A percentile compares a stretch with the other conserved stretches of the same genome.
These are phyloP conservation scores for Pao palembangensis DNA, from an alignment of 2,113 vertebrate genomes.

Conservation along the genomic window DNA sequence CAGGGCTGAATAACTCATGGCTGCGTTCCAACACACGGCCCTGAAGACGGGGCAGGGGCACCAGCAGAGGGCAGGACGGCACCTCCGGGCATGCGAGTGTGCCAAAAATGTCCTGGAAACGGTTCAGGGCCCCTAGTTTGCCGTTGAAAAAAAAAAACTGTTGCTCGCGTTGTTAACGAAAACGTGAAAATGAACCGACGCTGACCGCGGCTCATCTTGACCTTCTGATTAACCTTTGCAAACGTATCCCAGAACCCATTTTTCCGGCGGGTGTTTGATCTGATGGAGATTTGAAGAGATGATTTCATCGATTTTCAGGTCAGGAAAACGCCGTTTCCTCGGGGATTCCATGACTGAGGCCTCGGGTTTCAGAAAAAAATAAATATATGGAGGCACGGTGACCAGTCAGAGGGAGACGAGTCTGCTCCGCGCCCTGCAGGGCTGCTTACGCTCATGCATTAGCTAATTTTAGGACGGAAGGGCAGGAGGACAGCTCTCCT, in stretches of 20 bases:
- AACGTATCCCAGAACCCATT: no score
- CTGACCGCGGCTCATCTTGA: not conserved
- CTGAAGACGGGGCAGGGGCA: slow-evolving; percentile 17
- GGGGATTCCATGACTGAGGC: slow-evolving; percentile 12
- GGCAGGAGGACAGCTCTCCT: slow-evolving; percentile 33
- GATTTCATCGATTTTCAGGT: slow-evolving; percentile 44
- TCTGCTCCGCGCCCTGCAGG: slow-evolving; percentile 14
- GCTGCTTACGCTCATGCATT: slow-evolving; percentile 24
- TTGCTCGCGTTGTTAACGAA: slow-evolving; percentile 31
- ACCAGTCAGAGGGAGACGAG: not conserved
- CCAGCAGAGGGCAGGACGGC: slow-evolving; percentile 28
- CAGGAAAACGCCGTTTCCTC: slow-evolving; percentile 40
- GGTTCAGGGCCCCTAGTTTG: slow-evolving; percentile 24
- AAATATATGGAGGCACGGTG: not conserved
- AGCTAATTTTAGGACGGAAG: slow-evolving; percentile 51
- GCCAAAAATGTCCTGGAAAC: not conserved
- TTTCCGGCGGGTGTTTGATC: no score
- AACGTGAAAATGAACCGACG: slow-evolving; percentile 13
- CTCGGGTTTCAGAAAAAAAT: slow-evolving; percentile 35
- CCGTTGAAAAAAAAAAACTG: slow-evolving; percentile 35
- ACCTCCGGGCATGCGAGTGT: slow-evolving; percentile 14
- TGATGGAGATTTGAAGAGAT: slow-evolving; percentile 2
- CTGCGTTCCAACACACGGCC: slow-evolving; percentile 55
- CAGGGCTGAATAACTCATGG: slow-evolving; percentile 67
- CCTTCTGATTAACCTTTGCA: slow-evolving; percentile 21